These are phyloP conservation scores for Apogon talboti DNA, from an alignment of 2,797 vertebrate genomes.

Conservation along the genomic window DNA sequence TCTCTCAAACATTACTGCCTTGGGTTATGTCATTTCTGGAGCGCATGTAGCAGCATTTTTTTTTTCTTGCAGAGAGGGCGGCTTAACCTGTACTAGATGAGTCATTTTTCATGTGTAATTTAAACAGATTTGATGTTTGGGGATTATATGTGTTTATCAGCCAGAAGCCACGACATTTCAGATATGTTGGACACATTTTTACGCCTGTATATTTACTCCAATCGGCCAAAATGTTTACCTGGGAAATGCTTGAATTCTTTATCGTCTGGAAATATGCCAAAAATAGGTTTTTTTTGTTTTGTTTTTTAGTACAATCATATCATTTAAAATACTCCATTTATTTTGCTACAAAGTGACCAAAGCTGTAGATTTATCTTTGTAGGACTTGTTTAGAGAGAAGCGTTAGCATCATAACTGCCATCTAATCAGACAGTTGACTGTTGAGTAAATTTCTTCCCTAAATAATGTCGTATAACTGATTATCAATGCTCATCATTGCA, in stretches of 20 bases:
- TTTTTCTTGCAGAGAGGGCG: slow-evolving; percentile 7
- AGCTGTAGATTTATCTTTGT: slow-evolving; percentile 14
- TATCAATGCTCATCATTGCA: slow-evolving; percentile 6
- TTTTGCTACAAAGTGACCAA: slow-evolving; percentile 26
- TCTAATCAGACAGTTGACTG: slow-evolving; percentile 2
- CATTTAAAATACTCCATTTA: slow-evolving; percentile 22
- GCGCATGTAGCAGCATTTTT: slow-evolving; percentile 16
- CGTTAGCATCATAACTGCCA: neutral
- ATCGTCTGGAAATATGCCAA: slow-evolving; percentile 56
- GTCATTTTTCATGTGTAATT: slow-evolving; percentile 42
- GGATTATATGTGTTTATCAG: slow-evolving; percentile 26
- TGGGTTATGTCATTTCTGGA: slow-evolving; percentile 37
- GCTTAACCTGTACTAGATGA: slow-evolving; percentile 36
- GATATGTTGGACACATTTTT: slow-evolving; percentile 31
- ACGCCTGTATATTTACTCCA: slow-evolving; percentile 42
- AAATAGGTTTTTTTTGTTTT: slow-evolving; percentile 40
- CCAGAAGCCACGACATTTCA: slow-evolving; percentile 29
- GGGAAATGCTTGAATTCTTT: slow-evolving; percentile 85
- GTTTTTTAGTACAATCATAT: slow-evolving; percentile 37
- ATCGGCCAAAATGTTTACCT: slow-evolving; percentile 75
- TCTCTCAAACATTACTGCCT: slow-evolving; percentile 29
- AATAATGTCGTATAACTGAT: slow-evolving; percentile 21
- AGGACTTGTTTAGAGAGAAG: slow-evolving; percentile 4
- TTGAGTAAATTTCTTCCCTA: neutral
- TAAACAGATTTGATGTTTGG: slow-evolving; percentile 31